Percentiles rank a stretch among this genome's conserved stretches.
Evolutionary conservation across 2,113 vertebrate species (phyloP).

Genomic region (Pterocles orientalis): DNA sequence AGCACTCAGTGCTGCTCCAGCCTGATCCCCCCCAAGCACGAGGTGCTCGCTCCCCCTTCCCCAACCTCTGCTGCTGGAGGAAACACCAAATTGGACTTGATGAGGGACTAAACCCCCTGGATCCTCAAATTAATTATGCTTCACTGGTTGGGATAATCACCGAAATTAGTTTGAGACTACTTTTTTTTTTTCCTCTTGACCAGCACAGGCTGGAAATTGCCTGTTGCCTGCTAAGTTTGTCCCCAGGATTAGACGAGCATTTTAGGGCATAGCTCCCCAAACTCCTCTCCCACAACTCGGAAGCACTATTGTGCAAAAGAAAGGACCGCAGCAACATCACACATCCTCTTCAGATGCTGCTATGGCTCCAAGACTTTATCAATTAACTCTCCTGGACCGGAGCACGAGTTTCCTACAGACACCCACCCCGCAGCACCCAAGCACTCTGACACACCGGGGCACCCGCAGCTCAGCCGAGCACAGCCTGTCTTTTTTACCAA

Average conservation of each 20-base stretch:
- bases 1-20: background rate
- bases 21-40: background rate
- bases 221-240: background rate
- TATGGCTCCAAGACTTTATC: background rate
- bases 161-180: background rate
- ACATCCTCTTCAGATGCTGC: background rate
- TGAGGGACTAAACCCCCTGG: background rate
- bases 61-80: rapidly evolving
- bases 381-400: background rate
- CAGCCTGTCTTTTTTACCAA: background rate
- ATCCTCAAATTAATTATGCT: background rate
- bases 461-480: background rate
- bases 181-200: background rate
- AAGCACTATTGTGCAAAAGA: background rate
- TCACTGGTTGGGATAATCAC: conserved; percentile 1
- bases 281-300: background rate
- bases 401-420: rapidly evolving
- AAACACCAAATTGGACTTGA: background rate
- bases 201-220: background rate
- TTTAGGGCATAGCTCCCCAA: background rate
- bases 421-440: background rate
- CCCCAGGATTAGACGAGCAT: background rate
- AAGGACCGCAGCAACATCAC: background rate
- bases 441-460: rapidly evolving
- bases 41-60: rapidly evolving